phyloP scores from a whole-genome alignment of 2,113 vertebrate genomes.

The Ifrita kowaldi region DNA sequence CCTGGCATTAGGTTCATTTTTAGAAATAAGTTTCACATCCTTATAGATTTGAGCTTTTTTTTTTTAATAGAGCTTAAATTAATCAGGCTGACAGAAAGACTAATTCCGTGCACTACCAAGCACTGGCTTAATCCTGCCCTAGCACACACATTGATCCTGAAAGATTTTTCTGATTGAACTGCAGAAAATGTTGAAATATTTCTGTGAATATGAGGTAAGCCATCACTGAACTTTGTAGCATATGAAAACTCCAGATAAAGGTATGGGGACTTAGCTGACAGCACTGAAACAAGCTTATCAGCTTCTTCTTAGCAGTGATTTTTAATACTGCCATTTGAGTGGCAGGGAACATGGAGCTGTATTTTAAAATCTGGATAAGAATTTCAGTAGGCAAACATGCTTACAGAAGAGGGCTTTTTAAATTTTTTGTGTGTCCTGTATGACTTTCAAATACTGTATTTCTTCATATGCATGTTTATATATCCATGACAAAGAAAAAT shows the following conservation, averaged over 20 bases:
- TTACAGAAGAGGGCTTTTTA: neutral
- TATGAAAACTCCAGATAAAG: conserved; percentile 38
- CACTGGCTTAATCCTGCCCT: neutral
- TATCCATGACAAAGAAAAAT: neutral
- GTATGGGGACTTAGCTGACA: conserved; percentile 5
- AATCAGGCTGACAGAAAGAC: neutral
- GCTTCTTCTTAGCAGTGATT: conserved; percentile 18
- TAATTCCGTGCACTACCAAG: neutral
- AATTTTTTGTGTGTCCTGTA: neutral
- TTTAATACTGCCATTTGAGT: neutral
- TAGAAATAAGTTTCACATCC: neutral
- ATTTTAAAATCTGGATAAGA: conserved; percentile 8
- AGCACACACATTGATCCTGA: neutral
- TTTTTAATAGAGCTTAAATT: neutral
- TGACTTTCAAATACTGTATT: neutral
- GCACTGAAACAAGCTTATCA: conserved; percentile 35
- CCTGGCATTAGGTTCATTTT: neutral
- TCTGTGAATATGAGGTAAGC: neutral
- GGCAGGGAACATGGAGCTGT: neutral
- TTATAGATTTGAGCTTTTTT: neutral
- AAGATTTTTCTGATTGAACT: neutral
- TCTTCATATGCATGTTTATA: neutral
- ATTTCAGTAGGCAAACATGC: neutral
- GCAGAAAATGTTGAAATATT: neutral
- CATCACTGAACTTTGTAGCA: neutral